Conservation (phyloP, 2,113 vertebrate species). For the Rhinoptilus africanus region DNA sequence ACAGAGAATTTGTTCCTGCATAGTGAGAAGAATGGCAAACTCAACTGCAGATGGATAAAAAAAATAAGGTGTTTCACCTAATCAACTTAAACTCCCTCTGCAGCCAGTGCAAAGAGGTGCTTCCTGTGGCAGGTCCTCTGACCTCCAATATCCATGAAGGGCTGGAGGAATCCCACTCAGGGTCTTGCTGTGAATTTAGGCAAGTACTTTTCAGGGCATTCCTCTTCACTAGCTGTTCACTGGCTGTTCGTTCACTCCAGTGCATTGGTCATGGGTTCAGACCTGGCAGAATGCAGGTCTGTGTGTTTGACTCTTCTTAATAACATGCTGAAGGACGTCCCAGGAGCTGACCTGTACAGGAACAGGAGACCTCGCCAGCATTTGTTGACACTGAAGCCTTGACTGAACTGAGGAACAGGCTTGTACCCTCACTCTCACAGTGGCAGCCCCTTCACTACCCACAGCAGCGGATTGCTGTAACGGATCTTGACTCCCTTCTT, state of each 20-base stretch:
- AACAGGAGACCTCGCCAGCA: not conserved
- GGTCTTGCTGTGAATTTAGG: not conserved
- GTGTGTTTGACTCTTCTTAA: not conserved
- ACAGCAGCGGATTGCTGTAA: not conserved
- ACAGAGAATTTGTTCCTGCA: not conserved
- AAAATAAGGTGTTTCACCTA: not conserved
- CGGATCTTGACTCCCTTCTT: not conserved
- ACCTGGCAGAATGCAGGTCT: not conserved
- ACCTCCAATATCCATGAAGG: not conserved
- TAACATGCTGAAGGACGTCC: not conserved
- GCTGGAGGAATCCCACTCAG: not conserved
- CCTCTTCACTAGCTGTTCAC: not conserved
- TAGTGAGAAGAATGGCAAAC: not conserved
- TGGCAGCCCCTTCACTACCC: not conserved
- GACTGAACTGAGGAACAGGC: not conserved
- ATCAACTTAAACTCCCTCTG: not conserved
- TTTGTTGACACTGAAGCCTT: not conserved
- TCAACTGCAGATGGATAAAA: not conserved
- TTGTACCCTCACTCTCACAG: not conserved
- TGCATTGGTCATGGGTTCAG: fast-evolving
- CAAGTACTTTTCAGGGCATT: not conserved
- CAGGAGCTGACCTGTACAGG: not conserved
- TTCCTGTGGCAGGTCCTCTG: not conserved
- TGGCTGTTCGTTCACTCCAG: not conserved
- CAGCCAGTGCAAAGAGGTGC: not conserved